Percentiles rank a stretch among this genome's conserved stretches.
phyloP scores from a whole-genome alignment of 2,797 vertebrate species.

The Chelmon rostratus region DNA sequence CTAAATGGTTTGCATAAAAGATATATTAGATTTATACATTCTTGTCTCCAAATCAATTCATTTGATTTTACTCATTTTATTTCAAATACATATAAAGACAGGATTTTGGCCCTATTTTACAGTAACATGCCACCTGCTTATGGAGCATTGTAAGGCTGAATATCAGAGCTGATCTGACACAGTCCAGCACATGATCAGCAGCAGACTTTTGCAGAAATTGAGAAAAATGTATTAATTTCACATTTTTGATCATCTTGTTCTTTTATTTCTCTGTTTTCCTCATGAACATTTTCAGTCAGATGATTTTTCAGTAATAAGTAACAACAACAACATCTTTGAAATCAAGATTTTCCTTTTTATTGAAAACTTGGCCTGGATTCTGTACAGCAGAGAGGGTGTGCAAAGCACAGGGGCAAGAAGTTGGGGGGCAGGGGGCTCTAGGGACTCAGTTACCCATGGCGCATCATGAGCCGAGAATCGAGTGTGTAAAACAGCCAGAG shows the following conservation, averaged over 20 bases:
- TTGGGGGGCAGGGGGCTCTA: conserved; percentile 56
- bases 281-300: neutral
- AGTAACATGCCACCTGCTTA: neutral
- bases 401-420: conserved; percentile 77
- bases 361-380: conserved; percentile 88
- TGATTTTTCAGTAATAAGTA: conserved; percentile 45
- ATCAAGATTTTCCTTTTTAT: conserved; percentile 86
- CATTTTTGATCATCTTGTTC: neutral
- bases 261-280: conserved; percentile 3
- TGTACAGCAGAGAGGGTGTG: conserved; percentile 85
- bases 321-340: conserved; percentile 71
- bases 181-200: neutral
- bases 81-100: neutral
- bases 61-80: neutral
- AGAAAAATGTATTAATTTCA: neutral
- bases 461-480: conserved; percentile 78
- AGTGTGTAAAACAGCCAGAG: conserved; percentile 74
- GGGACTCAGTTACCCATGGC: conserved; percentile 77
- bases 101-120: neutral
- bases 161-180: neutral
- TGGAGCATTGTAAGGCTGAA: neutral
- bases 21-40: no score
- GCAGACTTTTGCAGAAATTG: neutral
- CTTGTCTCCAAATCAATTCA: no score
- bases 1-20: neutral